Evolutionary conservation across 2,888 invertebrate genomes (phyloP).

Genomic region (Eupeodes latifasciatus): DNA sequence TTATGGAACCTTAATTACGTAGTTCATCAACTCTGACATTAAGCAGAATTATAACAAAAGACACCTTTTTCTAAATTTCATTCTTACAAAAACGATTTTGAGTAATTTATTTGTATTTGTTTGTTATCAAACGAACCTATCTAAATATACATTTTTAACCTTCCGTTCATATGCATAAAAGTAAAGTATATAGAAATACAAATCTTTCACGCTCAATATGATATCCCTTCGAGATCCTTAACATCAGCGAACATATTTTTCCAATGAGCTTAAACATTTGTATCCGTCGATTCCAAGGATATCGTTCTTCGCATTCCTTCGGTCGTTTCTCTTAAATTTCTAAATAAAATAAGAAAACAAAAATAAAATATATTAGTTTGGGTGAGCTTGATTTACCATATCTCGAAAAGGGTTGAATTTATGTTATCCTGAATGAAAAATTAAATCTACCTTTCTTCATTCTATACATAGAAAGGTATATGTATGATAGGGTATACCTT

Average conservation of each 20-base stretch:
- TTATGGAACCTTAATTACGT: neutral
- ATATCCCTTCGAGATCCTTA: neutral
- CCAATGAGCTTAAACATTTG: neutral
- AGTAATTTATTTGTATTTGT: neutral
- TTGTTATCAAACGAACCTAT: neutral
- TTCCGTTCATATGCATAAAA: neutral
- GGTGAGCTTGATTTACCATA: neutral
- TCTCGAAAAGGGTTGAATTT: neutral
- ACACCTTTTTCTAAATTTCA: neutral
- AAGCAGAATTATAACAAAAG: neutral
- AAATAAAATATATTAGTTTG: neutral
- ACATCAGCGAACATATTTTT: neutral
- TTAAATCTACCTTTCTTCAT: constrained; percentile 1
- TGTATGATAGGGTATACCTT: too few species aligned
- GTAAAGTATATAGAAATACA: neutral
- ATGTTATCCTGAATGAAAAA: neutral
- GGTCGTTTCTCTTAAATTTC: neutral
- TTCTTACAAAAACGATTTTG: neutral
- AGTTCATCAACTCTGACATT: neutral
- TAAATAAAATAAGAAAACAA: neutral
- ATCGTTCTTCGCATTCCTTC: neutral
- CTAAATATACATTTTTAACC: neutral
- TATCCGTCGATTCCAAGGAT: neutral
- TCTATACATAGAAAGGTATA: neutral
- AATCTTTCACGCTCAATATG: constrained; percentile 8